Conservation (phyloP, 2,113 vertebrate species). For the Fukomys damarensis region DNA sequence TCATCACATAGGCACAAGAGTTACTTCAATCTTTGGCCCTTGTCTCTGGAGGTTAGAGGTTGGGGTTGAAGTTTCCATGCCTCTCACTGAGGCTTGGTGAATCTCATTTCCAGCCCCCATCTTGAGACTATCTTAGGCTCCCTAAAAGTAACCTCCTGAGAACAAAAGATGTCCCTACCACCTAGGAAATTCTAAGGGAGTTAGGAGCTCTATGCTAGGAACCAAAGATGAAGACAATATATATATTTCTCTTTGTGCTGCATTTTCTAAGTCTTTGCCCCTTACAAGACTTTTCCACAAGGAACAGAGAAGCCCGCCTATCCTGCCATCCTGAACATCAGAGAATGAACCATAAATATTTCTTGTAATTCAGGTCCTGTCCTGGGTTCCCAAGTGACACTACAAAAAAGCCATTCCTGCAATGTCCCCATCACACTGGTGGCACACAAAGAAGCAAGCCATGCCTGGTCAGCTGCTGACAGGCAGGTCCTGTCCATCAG, state of each 20-base stretch:
- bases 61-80: neutral
- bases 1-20: neutral
- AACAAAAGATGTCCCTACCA: neutral
- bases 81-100: neutral
- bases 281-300: neutral
- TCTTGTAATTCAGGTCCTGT: too few species aligned
- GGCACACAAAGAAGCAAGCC: neutral
- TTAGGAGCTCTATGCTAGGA: neutral
- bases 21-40: neutral
- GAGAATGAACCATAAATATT: accelerated
- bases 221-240: neutral
- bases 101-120: neutral
- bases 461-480: accelerated
- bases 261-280: neutral
- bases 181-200: neutral
- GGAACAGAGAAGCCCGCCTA: neutral
- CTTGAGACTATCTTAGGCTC: too few species aligned
- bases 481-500: accelerated
- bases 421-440: neutral
- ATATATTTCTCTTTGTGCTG: neutral
- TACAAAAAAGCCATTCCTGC: accelerated
- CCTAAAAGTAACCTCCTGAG: neutral
- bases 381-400: neutral
- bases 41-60: neutral
- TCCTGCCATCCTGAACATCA: neutral